Evolutionary conservation across 2,888 invertebrate genomes (phyloP).

Genomic region (Hylaea fasciaria): DNA sequence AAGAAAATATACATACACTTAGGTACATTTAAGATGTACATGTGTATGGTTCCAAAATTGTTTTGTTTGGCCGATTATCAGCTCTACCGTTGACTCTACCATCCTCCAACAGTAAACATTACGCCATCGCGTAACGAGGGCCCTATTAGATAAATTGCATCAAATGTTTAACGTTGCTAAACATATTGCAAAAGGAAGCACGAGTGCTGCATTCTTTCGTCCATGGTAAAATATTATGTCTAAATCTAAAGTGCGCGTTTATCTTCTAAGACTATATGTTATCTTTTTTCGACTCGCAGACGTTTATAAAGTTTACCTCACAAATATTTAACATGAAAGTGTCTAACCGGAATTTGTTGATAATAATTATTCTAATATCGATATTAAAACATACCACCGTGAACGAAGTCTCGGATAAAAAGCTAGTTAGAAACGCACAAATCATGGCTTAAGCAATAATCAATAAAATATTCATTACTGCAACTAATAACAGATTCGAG

Average conservation of each 20-base stretch:
- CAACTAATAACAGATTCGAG: constrained; percentile 1
- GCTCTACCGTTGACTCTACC: neutral
- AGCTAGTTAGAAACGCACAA: no score
- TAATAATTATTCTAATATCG: no score
- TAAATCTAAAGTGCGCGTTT: constrained; percentile 7
- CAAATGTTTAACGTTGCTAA: constrained; percentile 33
- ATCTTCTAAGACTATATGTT: constrained; percentile 10
- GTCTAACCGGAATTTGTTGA: no score
- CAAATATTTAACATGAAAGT: no score
- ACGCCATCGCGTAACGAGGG: constrained; percentile 5
- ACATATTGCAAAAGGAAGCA: constrained; percentile 30
- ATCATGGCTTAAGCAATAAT: no score
- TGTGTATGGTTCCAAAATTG: neutral
- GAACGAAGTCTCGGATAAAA: no score
- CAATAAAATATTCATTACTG: neutral
- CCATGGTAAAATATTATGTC: constrained; percentile 11
- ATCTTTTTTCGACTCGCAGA: neutral
- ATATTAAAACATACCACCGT: no score
- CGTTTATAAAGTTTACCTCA: no score
- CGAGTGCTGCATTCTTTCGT: constrained; percentile 11
- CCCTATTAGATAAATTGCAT: constrained; percentile 38
- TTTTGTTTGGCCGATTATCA: constrained; percentile 5
- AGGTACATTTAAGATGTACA: no score
- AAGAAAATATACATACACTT: no score
- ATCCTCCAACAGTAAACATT: constrained; percentile 13